Evolutionary conservation across 2,888 invertebrate species (phyloP), one percentile per base, ranked within the genome.

Genomic region (Gonocerus acuteangulatus): DNA sequence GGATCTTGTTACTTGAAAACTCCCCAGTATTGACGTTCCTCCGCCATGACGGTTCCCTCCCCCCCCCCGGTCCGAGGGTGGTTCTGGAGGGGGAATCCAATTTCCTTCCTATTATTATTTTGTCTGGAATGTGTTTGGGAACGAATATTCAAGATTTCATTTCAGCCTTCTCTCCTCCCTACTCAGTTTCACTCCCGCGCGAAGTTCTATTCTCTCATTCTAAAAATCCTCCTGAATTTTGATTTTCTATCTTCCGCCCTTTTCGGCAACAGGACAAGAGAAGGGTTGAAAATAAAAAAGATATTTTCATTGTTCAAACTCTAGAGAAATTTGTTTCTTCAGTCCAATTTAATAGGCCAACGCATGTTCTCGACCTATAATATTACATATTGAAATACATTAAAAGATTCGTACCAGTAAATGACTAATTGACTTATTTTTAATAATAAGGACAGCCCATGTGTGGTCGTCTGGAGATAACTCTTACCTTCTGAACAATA

Each of bases 1-100:
- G 62, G 63, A 62, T 63, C 63, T 64, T 62, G 71, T 71, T 73
- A 70, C 69, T 68, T 63, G 66, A 61, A 65, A 66, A 65, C 60
- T 66, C 65, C n/a, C 65, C 57, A 54, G 52, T 62, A 65, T 54
- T 36, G 61, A 59, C 63, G 64, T 22, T 52, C 54, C 54, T 54
- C 58, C 61, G 47, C 56, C 62, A 60, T 47, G 48, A 56, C 49
- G 48, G 56, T 54, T 51, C 48, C 66, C 36, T 45, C 56, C 23
- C 21, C n/a, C 34, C 52, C 42, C 13, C 34, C 39, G 39, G 7
- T 11, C 9, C 3, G 15, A 13, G 39, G 39, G 51, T 36, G 49
- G 15, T 27, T 27, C 4, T 27, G 27, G 23, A 48, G 51, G 51
- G 49, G 15, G 51, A 45, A 65, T 63, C 62, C 65, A 65, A 63